Conservation (phyloP, 2,797 vertebrate species). For the Brachymystax lenok region DNA sequence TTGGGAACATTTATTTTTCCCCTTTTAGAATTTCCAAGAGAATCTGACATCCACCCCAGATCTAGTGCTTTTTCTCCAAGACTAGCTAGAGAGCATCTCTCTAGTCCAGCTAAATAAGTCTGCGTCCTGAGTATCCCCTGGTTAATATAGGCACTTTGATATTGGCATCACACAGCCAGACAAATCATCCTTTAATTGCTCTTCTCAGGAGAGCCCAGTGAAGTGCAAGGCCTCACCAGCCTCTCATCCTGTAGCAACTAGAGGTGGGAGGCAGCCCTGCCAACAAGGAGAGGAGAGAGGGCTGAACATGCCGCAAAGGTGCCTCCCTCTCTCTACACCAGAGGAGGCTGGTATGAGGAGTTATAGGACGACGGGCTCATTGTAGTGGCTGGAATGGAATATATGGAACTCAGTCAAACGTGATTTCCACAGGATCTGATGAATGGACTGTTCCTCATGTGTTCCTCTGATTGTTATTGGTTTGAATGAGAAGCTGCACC, state of each 20-base stretch:
- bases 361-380: too few species aligned
- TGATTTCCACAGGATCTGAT: slow-evolving; percentile 24
- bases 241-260: slow-evolving; percentile 25
- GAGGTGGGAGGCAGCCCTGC: slow-evolving; percentile 21
- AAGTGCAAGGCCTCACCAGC: slow-evolving; percentile 20
- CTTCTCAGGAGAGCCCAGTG: slow-evolving; percentile 37
- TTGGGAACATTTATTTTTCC: too few species aligned
- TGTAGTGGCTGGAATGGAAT: too few species aligned
- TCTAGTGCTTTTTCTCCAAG: too few species aligned
- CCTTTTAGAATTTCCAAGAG: too few species aligned
- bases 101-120: background rate
- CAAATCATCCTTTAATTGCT: slow-evolving; percentile 50
- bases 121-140: background rate
- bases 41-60: too few species aligned
- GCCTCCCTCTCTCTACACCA: background rate
- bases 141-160: slow-evolving; percentile 35
- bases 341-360: too few species aligned
- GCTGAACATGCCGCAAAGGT: background rate
- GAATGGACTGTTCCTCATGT: slow-evolving; percentile 35
- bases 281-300: slow-evolving; percentile 41
- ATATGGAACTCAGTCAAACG: background rate
- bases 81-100: too few species aligned
- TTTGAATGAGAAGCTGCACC: slow-evolving; percentile 50
- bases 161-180: slow-evolving; percentile 32
- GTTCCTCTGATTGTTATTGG: slow-evolving; percentile 49